Evolutionary conservation across 2,888 invertebrate species (phyloP), one percentile per base, ranked within the genome.

Genomic region (Campoletis raptor): DNA sequence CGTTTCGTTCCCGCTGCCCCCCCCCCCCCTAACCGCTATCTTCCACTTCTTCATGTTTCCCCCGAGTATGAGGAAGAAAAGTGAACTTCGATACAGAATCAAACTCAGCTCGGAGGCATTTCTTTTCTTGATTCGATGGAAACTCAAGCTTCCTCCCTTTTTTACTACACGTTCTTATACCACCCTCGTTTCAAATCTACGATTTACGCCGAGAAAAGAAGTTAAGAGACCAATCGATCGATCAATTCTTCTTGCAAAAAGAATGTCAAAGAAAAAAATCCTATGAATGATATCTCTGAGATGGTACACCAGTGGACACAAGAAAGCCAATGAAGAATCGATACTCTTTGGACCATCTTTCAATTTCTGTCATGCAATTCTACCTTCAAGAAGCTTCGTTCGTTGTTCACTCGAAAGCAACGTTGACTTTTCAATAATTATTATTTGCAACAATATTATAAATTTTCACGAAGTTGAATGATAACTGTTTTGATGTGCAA

Each of bases 41-140:
- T 61, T 18, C 48, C 3, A 61, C 30, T 15, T 61, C 30, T 61
- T 61, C 7, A 61, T 12, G 61, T 61, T 30, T 30, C 61, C 30
- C 30, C 7, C 30, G 21, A 5, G 61, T 18, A 45, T 42, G 76
- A 40, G 15, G 40, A 18, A 76, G 76, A 42, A 76, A 61, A 76
- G 64, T 64, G 64, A 76, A 45, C 45, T 42, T 64, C 45, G 79
- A 69, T 54, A 57, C 30, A 79, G 42, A 24, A 79, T 69, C 69
- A 57, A 79, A 57, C 42, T 82, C 73, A 76, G 76, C 73, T 82
- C 76, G 37, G 40, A 54, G 42, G 76, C 57, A 76, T 54, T 52
- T 76, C 57, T 36, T 45, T 57, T 37, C 69, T 57, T 76, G 45
- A 76, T 82, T 69, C 69, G 57, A 70, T 76, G 76, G 69, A 69